These are phyloP conservation scores for Siphonodentalium dalli DNA, from an alignment of 2,888 invertebrate genomes.

Conservation along the genomic window DNA sequence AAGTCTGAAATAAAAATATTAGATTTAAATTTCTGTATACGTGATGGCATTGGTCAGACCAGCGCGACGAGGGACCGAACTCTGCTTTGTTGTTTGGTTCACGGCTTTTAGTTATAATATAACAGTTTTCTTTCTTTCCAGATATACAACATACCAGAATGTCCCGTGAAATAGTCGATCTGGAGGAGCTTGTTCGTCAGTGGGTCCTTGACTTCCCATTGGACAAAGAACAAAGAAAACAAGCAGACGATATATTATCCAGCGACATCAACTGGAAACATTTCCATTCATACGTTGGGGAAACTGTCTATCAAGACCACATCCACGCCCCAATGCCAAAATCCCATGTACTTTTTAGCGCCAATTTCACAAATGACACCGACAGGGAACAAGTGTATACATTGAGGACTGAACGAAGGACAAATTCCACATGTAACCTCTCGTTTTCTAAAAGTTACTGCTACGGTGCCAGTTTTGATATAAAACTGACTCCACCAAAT, in stretches of 20 bases:
- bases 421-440: conserved; percentile 60
- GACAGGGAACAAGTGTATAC: conserved; percentile 60
- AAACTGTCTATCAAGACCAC: conserved; percentile 52
- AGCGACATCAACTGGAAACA: conserved; percentile 63
- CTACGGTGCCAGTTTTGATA: conserved; percentile 46
- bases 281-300: conserved; percentile 55
- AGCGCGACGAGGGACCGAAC: no score
- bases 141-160: no score
- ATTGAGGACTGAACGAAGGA: conserved; percentile 62
- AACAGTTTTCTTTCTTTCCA: no score
- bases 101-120: no score
- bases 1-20: no score
- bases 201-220: conserved; percentile 44
- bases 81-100: no score
- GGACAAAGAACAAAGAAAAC: conserved; percentile 41
- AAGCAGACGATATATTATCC: conserved; percentile 49
- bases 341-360: conserved; percentile 56
- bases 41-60: no score
- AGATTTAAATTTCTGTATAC: no score
- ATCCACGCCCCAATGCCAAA: conserved; percentile 39
- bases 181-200: conserved; percentile 45
- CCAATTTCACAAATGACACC: conserved; percentile 62
- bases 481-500: conserved; percentile 62
- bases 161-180: conserved; percentile 43
- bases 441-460: conserved; percentile 51